Evolutionary conservation across 2,113 vertebrate species (phyloP), one percentile per base, ranked within the genome.

Genomic region (Dendropsophus ebraccatus): DNA sequence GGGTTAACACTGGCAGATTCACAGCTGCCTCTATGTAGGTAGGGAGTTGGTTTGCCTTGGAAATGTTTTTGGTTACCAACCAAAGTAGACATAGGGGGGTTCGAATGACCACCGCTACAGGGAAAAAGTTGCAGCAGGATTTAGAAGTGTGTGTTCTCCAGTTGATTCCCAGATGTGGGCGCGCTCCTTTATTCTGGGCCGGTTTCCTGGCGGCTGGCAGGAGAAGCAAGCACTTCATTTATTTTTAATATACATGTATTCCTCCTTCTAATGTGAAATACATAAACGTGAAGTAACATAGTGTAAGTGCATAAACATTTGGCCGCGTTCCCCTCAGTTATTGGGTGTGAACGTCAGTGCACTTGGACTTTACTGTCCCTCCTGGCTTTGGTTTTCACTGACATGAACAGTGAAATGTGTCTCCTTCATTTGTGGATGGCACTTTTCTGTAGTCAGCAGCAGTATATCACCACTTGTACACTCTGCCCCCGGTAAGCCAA

Each of bases 101-200:
- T 87, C 87, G 89, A 91, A 84, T 83, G 37, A 56, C 87, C 79
- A 82, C 56, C 65, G 17, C 75, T 90, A 30, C 76, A 89, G 85
- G 84, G 28, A 80, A 52, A 13, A 41, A 60, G 72, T 86, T 41
- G 1, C 67, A 87, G 35, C 80, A 70, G 90, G 80, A 80, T 89
- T 84, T 75, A 86, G 87, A 92, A 83, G 41, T 52, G 19, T 87
- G 89, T 88, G 47, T 82, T 86, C 58, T 83, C 56, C 88, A 81
- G 65, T 87, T 87, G 88, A 87, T 89, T 88, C 89, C 76, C 86
- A 87, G 76, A 75, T 87, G 41, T 87, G 28, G 79, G 90, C 89
- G 88, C 60, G 81, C 81, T 88, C 81, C 89, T 85, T 41, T 28
- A 85, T 85, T 81, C 88, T 32, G 5, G 47, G 80, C 88, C 90